Conservation (phyloP, 2,888 invertebrate genomes). For the Aplocera efformata region DNA sequence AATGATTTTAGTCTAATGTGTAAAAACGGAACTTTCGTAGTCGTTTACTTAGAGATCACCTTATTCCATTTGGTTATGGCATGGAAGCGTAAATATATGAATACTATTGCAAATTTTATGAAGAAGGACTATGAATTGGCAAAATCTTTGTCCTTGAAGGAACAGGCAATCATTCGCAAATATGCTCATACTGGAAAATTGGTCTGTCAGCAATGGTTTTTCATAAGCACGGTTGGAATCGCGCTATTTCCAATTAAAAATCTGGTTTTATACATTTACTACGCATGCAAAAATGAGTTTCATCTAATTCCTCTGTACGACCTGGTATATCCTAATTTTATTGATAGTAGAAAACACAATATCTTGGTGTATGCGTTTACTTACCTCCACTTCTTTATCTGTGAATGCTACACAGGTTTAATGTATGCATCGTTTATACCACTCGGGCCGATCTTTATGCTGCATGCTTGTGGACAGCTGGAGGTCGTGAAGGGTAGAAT, state of each 20-base stretch:
- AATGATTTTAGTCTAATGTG: conserved; percentile 9
- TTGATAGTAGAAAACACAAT: conserved; percentile 16
- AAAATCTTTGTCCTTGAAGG: conserved; percentile 1
- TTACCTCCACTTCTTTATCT: conserved; percentile 3
- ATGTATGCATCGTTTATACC: conserved; percentile 12
- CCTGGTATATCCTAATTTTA: conserved; percentile 11
- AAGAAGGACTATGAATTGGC: conserved; percentile 8
- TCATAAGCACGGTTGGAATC: neutral
- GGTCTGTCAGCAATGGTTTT: conserved; percentile 8
- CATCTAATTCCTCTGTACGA: conserved; percentile 17
- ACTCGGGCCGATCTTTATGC: conserved; percentile 19
- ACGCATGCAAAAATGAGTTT: conserved; percentile 5
- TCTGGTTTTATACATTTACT: conserved; percentile 9
- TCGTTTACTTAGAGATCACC: conserved; percentile 6
- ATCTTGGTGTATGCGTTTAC: conserved; percentile 3
- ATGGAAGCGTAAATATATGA: conserved; percentile 5
- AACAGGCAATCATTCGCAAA: conserved; percentile 2
- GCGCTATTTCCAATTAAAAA: conserved; percentile 6
- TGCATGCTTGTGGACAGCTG: conserved; percentile 24
- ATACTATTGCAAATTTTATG: conserved; percentile 6
- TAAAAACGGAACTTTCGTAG: conserved; percentile 8
- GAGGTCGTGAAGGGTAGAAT: conserved; percentile 14
- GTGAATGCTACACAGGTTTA: neutral
- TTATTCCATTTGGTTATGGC: conserved; percentile 10
- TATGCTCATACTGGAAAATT: conserved; percentile 3